Evolutionary conservation across 2,888 invertebrate species (phyloP).

Genomic region (Drosophila greeni): DNA sequence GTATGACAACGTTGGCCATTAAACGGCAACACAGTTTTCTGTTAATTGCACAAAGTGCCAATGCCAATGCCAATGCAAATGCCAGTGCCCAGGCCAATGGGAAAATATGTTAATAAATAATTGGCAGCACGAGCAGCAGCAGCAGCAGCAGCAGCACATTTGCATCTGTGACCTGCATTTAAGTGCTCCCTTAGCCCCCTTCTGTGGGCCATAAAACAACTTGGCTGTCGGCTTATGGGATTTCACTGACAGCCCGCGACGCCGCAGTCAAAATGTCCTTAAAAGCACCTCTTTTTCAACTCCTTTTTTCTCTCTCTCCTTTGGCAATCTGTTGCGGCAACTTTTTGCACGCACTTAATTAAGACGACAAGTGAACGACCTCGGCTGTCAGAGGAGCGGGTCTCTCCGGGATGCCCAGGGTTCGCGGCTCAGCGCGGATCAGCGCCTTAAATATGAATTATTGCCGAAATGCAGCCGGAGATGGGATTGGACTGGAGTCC

Average conservation of each 20-base stretch:
- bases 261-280: slow-evolving; percentile 69
- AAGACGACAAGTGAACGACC: slow-evolving; percentile 74
- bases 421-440: slow-evolving; percentile 29
- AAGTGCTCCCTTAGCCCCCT: slow-evolving; percentile 7
- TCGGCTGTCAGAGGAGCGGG: slow-evolving; percentile 56
- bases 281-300: slow-evolving; percentile 36
- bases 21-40: slow-evolving; percentile 27
- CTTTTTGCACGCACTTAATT: slow-evolving; percentile 64
- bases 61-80: slow-evolving; percentile 33
- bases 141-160: slow-evolving; percentile 16
- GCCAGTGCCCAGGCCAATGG: slow-evolving; percentile 20
- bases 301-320: not conserved
- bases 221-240: slow-evolving; percentile 66
- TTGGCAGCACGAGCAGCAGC: slow-evolving; percentile 32
- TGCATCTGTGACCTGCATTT: slow-evolving; percentile 44
- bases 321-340: slow-evolving; percentile 30
- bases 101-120: slow-evolving; percentile 49
- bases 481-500: slow-evolving; percentile 27
- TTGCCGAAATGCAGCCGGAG: slow-evolving; percentile 37
- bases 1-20: slow-evolving; percentile 39
- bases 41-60: slow-evolving; percentile 55
- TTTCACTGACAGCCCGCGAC: slow-evolving; percentile 63
- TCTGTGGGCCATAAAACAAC: slow-evolving; percentile 36
- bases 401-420: not conserved
- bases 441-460: slow-evolving; percentile 54